These are phyloP conservation scores for Actenoides lindsayi DNA, from an alignment of 2,113 vertebrate genomes.

Conservation along the genomic window DNA sequence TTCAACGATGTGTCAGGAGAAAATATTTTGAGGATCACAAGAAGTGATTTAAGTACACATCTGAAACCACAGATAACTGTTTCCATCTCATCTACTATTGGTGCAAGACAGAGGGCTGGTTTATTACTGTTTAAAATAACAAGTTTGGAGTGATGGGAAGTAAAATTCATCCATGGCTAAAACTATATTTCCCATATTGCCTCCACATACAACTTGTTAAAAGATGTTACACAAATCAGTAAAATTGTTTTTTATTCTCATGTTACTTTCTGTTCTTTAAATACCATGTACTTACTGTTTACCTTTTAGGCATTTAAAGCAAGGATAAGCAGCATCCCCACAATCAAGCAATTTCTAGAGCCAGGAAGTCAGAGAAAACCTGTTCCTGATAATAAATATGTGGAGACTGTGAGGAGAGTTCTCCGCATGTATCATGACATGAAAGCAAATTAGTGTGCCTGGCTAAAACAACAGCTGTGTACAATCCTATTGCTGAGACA, in stretches of 20 bases:
- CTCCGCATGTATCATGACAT: constrained; percentile 26
- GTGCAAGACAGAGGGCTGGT: background rate
- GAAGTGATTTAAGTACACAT: background rate
- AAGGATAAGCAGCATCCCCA: constrained; percentile 76
- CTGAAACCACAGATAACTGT: background rate
- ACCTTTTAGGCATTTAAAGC: constrained; percentile 79
- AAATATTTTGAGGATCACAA: background rate
- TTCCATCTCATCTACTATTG: background rate
- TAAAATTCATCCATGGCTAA: background rate
- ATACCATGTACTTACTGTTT: background rate
- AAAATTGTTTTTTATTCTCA: background rate
- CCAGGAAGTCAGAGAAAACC: constrained; percentile 87
- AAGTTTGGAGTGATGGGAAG: background rate
- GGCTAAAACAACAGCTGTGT: background rate
- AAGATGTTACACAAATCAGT: background rate
- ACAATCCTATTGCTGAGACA: rapidly evolving
- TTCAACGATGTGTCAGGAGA: background rate
- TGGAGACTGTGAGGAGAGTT: constrained; percentile 75
- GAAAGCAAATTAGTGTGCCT: background rate
- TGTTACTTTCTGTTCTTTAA: background rate
- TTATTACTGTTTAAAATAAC: background rate
- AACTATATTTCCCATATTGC: background rate
- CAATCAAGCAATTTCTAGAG: constrained; percentile 82
- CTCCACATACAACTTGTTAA: background rate
- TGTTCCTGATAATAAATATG: constrained; percentile 75